Evolutionary conservation across 2,888 invertebrate species (phyloP).

Genomic region (Cryptophagus acutangulus): DNA sequence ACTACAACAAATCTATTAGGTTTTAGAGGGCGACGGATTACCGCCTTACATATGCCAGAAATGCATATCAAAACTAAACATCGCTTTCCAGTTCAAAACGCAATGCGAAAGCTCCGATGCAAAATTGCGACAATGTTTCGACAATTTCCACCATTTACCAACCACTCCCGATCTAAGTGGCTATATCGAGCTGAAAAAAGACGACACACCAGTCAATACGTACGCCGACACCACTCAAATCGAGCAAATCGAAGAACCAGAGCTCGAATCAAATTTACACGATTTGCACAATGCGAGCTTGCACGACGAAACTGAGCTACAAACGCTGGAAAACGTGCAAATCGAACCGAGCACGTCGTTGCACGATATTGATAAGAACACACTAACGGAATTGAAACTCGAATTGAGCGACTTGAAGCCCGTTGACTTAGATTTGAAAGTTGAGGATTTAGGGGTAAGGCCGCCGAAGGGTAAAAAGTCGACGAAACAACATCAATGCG

Average conservation of each 20-base stretch:
- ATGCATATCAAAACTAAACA: conserved; percentile 45
- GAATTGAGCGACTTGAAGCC: conserved; percentile 36
- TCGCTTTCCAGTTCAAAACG: conserved; percentile 47
- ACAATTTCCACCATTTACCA: conserved; percentile 34
- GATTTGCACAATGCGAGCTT: neutral
- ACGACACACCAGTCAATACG: conserved; percentile 18
- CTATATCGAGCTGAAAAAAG: conserved; percentile 40
- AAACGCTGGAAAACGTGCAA: conserved; percentile 29
- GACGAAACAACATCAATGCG: conserved; percentile 44
- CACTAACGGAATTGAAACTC: conserved; percentile 34
- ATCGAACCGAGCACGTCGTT: conserved; percentile 27
- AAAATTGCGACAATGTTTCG: conserved; percentile 44
- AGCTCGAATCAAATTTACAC: neutral
- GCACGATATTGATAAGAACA: conserved; percentile 31
- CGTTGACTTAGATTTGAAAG: conserved; percentile 16
- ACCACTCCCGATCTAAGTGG: conserved; percentile 37
- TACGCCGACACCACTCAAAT: neutral
- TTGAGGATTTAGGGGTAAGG: no score
- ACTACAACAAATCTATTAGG: conserved; percentile 28
- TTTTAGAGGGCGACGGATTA: conserved; percentile 44
- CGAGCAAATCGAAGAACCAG: neutral
- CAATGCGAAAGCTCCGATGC: conserved; percentile 46
- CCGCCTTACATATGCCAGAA: conserved; percentile 46
- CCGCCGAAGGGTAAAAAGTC: conserved; percentile 29
- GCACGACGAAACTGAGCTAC: neutral